Conservation (phyloP, 2,888 invertebrate species). For the Tetranychus truncatus region DNA sequence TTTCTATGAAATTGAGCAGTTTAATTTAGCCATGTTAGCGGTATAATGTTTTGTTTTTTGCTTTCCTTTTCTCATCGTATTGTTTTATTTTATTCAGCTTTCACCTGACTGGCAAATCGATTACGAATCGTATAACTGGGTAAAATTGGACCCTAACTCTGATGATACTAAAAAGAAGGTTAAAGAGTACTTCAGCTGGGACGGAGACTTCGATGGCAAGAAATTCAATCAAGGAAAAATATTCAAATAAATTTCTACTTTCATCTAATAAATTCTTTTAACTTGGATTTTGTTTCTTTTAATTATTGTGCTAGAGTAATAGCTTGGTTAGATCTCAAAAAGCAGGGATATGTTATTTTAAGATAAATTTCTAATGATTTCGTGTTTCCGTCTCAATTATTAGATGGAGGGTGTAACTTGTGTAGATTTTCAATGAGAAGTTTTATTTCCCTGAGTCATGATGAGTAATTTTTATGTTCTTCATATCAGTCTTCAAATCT, state of each 20-base stretch:
- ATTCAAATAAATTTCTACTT: constrained; percentile 57
- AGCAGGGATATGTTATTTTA: too few relatives aligned
- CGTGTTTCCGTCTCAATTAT: too few relatives aligned
- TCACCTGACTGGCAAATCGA: constrained; percentile 87
- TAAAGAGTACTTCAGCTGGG: constrained; percentile 73
- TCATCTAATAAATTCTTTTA: background rate
- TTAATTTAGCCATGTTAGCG: too few relatives aligned
- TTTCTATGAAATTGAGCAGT: too few relatives aligned
- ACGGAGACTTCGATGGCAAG: constrained; percentile 71
- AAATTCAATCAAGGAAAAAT: constrained; percentile 97
- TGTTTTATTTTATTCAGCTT: constrained; percentile 40
- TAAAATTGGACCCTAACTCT: constrained; percentile 61
- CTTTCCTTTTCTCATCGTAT: constrained; percentile 7
- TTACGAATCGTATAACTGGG: constrained; percentile 90
- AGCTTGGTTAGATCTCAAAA: too few relatives aligned
- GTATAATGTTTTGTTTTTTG: background rate
- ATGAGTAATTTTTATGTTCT: too few relatives aligned
- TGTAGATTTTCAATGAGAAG: too few relatives aligned
- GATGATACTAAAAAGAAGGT: constrained; percentile 69
- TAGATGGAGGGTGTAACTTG: too few relatives aligned
- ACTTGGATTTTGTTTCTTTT: background rate
- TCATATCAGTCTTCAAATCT: too few relatives aligned
- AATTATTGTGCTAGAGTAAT: background rate
- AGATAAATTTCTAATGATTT: too few relatives aligned
- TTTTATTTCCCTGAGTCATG: too few relatives aligned